Conservation (phyloP, 2,797 vertebrate species). For the Peromyscus aztecus region DNA sequence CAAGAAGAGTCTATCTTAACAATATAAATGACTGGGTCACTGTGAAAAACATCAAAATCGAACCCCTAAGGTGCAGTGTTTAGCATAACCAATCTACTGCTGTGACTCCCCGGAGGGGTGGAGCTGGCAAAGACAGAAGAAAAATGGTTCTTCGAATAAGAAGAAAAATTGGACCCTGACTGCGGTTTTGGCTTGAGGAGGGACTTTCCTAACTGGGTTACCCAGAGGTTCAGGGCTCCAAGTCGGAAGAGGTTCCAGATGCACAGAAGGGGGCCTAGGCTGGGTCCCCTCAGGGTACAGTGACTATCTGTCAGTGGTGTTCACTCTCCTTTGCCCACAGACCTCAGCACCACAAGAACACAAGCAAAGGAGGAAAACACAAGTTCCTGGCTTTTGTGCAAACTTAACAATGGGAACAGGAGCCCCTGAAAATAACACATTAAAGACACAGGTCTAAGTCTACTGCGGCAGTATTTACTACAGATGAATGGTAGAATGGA, state of each 20-base stretch:
- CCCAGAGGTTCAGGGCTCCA: neutral
- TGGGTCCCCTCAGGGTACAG: neutral
- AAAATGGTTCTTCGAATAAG: slow-evolving; percentile 67
- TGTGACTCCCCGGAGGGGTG: slow-evolving; percentile 68
- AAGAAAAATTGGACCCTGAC: slow-evolving; percentile 67
- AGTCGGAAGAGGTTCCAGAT: neutral
- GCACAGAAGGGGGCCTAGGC: neutral
- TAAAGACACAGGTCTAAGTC: neutral
- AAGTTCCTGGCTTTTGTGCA: neutral
- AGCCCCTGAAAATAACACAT: neutral
- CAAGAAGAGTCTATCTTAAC: slow-evolving; percentile 61
- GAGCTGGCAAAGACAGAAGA: slow-evolving; percentile 61
- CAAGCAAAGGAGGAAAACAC: neutral
- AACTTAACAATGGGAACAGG: neutral
- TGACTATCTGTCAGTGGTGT: neutral
- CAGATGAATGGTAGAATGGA: neutral
- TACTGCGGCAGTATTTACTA: neutral
- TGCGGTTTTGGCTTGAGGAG: slow-evolving; percentile 39
- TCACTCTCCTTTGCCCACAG: neutral
- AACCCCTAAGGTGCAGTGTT: slow-evolving; percentile 66
- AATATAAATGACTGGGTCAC: slow-evolving; percentile 69
- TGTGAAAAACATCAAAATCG: slow-evolving; percentile 64
- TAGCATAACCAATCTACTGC: slow-evolving; percentile 82
- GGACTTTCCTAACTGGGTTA: slow-evolving; percentile 41
- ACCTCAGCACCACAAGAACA: neutral